Evolutionary conservation across 2,797 vertebrate species (phyloP).

Genomic region (Centroberyx gerrardi): DNA sequence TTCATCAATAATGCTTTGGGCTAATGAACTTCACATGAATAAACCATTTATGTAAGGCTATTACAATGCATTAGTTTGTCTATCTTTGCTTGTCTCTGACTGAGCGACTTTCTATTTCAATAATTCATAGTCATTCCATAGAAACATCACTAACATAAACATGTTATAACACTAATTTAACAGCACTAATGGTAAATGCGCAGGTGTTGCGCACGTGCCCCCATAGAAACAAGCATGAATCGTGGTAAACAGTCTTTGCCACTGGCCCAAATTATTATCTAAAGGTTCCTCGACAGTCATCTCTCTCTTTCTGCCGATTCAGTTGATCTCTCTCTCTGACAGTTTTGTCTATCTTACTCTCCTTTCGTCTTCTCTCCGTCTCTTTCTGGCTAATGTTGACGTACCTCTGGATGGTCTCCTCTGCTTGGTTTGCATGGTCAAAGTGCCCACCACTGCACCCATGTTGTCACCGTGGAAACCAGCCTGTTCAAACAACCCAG

Average conservation of each 20-base stretch:
- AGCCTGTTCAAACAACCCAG: constrained; percentile 72
- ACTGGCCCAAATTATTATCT: neutral
- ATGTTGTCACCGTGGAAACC: constrained; percentile 87
- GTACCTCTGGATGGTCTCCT: constrained; percentile 96
- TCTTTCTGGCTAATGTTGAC: constrained; percentile 62
- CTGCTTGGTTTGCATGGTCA: constrained; percentile 98
- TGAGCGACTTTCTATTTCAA: constrained; percentile 7
- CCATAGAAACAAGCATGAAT: neutral
- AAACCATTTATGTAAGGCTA: constrained; percentile 1
- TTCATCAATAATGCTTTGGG: neutral
- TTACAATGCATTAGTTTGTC: neutral
- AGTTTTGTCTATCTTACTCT: constrained; percentile 29
- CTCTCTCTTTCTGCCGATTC: constrained; percentile 2
- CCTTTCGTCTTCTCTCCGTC: constrained; percentile 40
- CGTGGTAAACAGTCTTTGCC: neutral
- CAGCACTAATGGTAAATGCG: neutral
- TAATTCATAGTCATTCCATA: constrained; percentile 26
- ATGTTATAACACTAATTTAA: neutral
- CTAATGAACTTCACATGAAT: constrained; percentile 2
- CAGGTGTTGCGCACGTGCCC: constrained; percentile 1
- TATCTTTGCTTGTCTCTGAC: neutral
- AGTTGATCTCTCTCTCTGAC: constrained; percentile 3
- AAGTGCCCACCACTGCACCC: constrained; percentile 98
- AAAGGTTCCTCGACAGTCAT: neutral
- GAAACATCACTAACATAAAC: neutral